Percentiles rank a stretch among this genome's conserved stretches.
Conservation (phyloP, 2,888 invertebrate genomes). For the Gisinianus flammeolus region DNA sequence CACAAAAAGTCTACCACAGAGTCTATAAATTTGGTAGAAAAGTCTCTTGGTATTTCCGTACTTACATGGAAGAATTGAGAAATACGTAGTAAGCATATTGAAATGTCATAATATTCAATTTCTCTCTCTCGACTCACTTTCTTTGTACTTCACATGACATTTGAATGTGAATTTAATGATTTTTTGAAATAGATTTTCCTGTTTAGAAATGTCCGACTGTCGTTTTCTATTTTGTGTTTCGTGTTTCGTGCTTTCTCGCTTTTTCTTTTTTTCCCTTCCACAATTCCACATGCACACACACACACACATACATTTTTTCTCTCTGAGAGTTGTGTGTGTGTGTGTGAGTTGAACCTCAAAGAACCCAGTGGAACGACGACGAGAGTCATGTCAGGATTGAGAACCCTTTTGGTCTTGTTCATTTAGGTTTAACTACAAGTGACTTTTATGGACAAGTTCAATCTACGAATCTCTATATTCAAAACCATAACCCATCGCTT, state of each 20-base stretch:
- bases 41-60: no score
- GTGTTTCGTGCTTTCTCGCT: neutral
- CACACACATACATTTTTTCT: no score
- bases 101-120: no score
- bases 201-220: neutral
- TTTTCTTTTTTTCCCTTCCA: neutral
- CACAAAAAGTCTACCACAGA: no score
- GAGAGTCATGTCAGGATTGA: neutral
- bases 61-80: no score
- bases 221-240: neutral
- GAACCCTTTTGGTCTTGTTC: constrained; percentile 28
- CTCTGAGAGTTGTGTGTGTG: neutral
- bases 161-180: no score
- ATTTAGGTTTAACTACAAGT: constrained; percentile 35
- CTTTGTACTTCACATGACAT: no score
- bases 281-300: neutral
- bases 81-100: no score
- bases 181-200: no score
- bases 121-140: neutral
- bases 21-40: no score
- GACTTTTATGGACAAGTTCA: constrained; percentile 35
- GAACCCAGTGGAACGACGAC: neutral
- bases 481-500: neutral
- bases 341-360: neutral
- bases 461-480: neutral